Conservation (phyloP, 2,888 invertebrate species). For the Tetranychus truncatus region DNA sequence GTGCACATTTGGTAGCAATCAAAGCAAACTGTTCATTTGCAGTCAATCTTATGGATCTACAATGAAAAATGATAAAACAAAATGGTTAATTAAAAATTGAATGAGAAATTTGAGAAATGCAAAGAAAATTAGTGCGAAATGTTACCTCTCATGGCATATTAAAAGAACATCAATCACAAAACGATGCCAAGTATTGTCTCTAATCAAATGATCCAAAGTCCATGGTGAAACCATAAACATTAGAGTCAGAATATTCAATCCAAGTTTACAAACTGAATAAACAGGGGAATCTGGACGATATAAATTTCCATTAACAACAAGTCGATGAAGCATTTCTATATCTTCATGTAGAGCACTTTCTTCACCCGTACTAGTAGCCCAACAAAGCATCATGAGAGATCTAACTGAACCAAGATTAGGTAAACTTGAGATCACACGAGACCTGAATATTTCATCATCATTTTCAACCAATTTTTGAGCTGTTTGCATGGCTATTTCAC, state of each 20-base stretch:
- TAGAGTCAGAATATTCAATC: slow-evolving; percentile 73
- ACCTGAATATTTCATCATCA: slow-evolving; percentile 2
- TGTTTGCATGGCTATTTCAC: slow-evolving; percentile 61
- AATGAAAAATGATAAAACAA: slow-evolving; percentile 15
- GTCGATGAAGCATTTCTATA: slow-evolving; percentile 44
- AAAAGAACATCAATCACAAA: slow-evolving; percentile 73
- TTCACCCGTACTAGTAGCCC: slow-evolving; percentile 56
- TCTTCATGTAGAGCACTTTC: slow-evolving; percentile 43
- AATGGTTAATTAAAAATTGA: background rate
- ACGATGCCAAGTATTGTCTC: slow-evolving; percentile 65
- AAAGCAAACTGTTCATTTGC: slow-evolving; percentile 66
- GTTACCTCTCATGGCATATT: slow-evolving; percentile 45
- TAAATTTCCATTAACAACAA: slow-evolving; percentile 33
- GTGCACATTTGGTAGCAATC: slow-evolving; percentile 61
- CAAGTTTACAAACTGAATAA: slow-evolving; percentile 51
- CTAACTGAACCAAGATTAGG: slow-evolving; percentile 54
- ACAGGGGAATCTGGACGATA: slow-evolving; percentile 10
- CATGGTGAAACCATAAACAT: slow-evolving; percentile 73
- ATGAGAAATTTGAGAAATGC: background rate
- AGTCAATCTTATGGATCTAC: slow-evolving; percentile 46
- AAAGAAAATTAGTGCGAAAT: background rate
- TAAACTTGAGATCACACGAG: slow-evolving; percentile 37
- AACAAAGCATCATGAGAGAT: slow-evolving; percentile 54
- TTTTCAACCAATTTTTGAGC: slow-evolving; percentile 62
- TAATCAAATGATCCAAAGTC: slow-evolving; percentile 58